These are phyloP conservation scores for Tragelaphus scriptus DNA, from an alignment of 2,113 vertebrate species.

Conservation along the genomic window DNA sequence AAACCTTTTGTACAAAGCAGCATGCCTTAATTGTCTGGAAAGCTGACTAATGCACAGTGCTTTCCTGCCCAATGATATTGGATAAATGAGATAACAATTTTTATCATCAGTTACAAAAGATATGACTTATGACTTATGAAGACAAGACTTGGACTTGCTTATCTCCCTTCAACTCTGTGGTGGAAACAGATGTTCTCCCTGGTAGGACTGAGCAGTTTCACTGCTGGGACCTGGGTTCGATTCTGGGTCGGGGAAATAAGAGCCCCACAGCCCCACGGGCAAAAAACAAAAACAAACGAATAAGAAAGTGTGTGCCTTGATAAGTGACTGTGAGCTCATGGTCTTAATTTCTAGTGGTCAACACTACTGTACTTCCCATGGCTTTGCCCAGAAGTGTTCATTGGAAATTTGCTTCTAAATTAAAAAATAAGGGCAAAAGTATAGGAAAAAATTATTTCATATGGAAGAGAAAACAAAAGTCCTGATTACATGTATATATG, in stretches of 20 bases:
- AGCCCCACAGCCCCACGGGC: background rate
- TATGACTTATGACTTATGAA: background rate
- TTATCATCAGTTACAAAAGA: background rate
- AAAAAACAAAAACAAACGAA: background rate
- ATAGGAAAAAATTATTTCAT: background rate
- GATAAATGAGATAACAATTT: background rate
- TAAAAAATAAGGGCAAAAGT: background rate
- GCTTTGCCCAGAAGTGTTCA: background rate
- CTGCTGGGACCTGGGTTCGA: background rate
- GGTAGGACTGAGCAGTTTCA: background rate
- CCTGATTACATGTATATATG: background rate
- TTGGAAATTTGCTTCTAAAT: background rate
- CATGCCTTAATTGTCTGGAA: slow-evolving; percentile 1
- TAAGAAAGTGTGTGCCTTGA: background rate
- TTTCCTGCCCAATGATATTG: background rate
- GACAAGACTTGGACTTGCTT: background rate
- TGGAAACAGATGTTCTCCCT: background rate
- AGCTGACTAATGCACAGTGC: background rate
- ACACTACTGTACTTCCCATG: background rate
- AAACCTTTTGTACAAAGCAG: background rate
- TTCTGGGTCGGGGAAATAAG: background rate
- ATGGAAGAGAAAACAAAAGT: background rate
- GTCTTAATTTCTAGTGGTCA: background rate
- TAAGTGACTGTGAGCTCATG: background rate
- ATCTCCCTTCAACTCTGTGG: background rate